Evolutionary conservation across 2,797 vertebrate genomes (phyloP), one percentile per base, ranked within the genome.

Genomic region (Carcharodon carcharias): DNA sequence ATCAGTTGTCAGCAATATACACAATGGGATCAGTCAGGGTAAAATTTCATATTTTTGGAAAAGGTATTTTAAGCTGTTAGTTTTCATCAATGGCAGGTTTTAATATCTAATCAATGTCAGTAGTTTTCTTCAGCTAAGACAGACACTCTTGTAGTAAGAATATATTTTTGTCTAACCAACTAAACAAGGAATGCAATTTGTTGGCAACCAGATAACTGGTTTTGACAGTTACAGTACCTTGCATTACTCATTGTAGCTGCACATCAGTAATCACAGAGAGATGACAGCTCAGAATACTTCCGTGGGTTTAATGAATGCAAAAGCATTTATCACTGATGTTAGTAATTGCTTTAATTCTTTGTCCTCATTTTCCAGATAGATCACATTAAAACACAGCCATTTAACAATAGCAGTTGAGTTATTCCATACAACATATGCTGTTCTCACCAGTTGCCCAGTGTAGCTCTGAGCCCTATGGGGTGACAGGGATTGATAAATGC

Each of bases 331-430:
- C 97, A 96, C 97, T 96, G 97, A 97, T 98, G 98, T 98, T 99
- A 98, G 98, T 98, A 99, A 98, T 98, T 98, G 97, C 97, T 98
- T 98, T 98, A 97, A 98, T 98, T 98, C 97, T 97, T 97, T 98
- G 98, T 98, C 98, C 97, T 98, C 98, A 97, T 98, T 98, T 98
- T 98, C 97, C 98, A 99, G 98, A 99, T 98, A 98, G 98, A 98
- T 99, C 98, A 99, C 98, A 99, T 98, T 98, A 98, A 93, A 99
- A 99, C 98, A 99, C 98, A 99, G 98, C 98, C 98, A 98, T 98
- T 98, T 98, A 98, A 99, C 98, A 98, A 98, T 98, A 98, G 98
- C 98, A 97, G 98, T 98, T 98, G 98, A 98, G 98, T 98, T 98
- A 98, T 98, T 98, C 97, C 98, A 98, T 98, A 98, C 98, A 99